Evolutionary conservation across 2,797 vertebrate species (phyloP).

Genomic region (Acanthopagrus latus): DNA sequence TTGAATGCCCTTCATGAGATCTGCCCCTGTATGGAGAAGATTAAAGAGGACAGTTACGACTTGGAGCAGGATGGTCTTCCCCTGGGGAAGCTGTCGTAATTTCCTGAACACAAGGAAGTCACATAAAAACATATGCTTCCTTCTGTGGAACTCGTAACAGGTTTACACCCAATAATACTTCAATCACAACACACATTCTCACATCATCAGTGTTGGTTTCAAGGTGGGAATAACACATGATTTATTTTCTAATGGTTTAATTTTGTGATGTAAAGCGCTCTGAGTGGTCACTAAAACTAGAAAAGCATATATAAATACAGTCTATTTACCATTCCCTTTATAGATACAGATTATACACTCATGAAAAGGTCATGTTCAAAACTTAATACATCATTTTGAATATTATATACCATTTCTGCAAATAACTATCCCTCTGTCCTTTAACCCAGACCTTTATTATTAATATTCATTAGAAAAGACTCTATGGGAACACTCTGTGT

Average conservation of each 20-base stretch:
- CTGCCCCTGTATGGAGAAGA: neutral
- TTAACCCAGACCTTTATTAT: too few species aligned
- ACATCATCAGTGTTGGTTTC: neutral
- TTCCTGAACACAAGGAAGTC: conserved; percentile 19
- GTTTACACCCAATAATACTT: neutral
- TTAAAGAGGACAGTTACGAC: neutral
- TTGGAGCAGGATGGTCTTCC: neutral
- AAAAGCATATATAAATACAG: too few species aligned
- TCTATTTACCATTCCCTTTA: too few species aligned
- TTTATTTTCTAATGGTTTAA: neutral
- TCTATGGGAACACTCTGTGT: neutral
- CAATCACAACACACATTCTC: too few species aligned
- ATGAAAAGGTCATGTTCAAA: too few species aligned
- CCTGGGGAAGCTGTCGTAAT: neutral
- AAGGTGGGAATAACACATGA: too few species aligned
- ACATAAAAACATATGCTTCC: conserved; percentile 3
- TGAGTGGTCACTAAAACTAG: too few species aligned
- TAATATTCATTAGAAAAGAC: neutral
- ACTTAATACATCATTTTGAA: neutral
- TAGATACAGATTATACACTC: too few species aligned
- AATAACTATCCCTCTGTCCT: too few species aligned
- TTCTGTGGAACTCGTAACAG: neutral
- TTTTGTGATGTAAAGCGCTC: too few species aligned
- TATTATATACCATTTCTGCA: too few species aligned
- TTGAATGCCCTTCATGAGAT: neutral